phyloP scores from a whole-genome alignment of 2,113 vertebrate genomes.

The Todiramphus chloris region DNA sequence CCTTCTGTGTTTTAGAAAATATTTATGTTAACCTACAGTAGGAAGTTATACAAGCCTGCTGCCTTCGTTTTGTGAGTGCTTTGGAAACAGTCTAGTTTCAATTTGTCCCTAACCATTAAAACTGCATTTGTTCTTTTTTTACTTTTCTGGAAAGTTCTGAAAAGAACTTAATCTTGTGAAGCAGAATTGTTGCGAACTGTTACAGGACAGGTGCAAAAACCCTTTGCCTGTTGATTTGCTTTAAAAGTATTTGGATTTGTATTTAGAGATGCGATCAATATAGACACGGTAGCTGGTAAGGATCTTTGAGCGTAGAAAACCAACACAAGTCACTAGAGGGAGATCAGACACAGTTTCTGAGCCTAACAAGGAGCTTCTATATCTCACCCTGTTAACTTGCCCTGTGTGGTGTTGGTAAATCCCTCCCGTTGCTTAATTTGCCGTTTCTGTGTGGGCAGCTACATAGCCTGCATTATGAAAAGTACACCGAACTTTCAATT shows the following conservation, averaged over 20 bases:
- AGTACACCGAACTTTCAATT: background rate
- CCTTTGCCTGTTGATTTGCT: background rate
- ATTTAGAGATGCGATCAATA: background rate
- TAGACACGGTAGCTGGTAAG: rapidly evolving
- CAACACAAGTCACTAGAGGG: slow-evolving; percentile 27
- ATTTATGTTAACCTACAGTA: background rate
- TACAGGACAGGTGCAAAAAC: background rate
- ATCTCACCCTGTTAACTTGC: background rate
- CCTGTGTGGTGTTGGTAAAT: background rate
- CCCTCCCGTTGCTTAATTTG: background rate
- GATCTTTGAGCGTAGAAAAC: background rate
- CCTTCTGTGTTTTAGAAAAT: background rate
- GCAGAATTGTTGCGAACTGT: background rate
- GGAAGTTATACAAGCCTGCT: background rate
- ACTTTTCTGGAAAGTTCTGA: background rate
- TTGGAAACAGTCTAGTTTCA: background rate
- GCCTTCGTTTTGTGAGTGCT: background rate
- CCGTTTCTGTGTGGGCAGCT: background rate
- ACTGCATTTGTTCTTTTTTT: background rate
- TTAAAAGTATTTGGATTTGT: background rate
- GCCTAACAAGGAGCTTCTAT: rapidly evolving
- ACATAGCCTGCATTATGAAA: background rate
- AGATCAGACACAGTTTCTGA: slow-evolving; percentile 3
- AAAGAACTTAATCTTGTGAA: background rate
- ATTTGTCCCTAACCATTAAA: background rate